Conservation (phyloP, 2,888 invertebrate genomes). For the Agonum fuliginosum region DNA sequence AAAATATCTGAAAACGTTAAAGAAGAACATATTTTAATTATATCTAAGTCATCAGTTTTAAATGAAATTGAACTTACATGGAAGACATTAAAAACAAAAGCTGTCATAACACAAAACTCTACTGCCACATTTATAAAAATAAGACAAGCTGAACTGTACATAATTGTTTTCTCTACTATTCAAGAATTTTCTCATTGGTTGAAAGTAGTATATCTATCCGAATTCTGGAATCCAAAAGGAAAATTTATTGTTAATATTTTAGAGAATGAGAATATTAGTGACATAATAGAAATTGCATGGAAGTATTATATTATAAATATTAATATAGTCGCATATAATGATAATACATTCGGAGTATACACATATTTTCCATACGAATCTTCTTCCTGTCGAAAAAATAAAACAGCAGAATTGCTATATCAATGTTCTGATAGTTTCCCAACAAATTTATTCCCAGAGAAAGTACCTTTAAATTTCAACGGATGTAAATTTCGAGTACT, state of each 20-base stretch:
- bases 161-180: too few relatives aligned
- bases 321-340: not conserved
- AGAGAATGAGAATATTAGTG: not conserved
- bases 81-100: too few relatives aligned
- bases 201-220: not conserved
- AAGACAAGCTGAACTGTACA: too few relatives aligned
- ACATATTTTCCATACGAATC: constrained; percentile 13
- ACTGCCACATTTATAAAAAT: too few relatives aligned
- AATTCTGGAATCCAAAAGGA: not conserved
- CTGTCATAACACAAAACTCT: too few relatives aligned
- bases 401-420: not conserved
- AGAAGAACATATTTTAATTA: too few relatives aligned
- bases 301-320: constrained; percentile 31
- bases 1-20: too few relatives aligned
- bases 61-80: too few relatives aligned
- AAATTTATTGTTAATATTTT: not conserved
- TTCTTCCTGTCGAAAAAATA: not conserved
- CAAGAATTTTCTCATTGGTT: not conserved
- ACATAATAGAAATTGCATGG: constrained; percentile 38
- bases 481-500: constrained; percentile 61
- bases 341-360: not conserved
- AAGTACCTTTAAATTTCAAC: constrained; percentile 50
- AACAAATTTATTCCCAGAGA: constrained; percentile 1
- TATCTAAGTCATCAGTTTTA: too few relatives aligned
- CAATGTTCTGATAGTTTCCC: not conserved